phyloP scores from a whole-genome alignment of 1,140 invertebrate species.

The Leptinotarsa lineolata region DNA sequence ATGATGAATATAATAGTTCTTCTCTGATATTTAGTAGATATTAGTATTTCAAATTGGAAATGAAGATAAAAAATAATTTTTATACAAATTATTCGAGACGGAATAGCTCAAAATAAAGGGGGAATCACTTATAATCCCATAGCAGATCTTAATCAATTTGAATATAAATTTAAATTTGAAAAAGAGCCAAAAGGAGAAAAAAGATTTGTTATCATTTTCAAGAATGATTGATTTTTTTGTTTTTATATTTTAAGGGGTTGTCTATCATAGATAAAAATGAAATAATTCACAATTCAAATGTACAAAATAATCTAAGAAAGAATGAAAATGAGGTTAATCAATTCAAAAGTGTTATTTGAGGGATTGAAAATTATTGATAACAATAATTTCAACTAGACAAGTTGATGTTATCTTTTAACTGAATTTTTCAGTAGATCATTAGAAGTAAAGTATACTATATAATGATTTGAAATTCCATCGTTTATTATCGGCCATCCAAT shows the following conservation, averaged over 20 bases:
- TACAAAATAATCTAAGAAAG: constrained; percentile 58
- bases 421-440: constrained; percentile 60
- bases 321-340: constrained; percentile 60
- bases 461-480: too few relatives aligned
- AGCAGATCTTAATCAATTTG: constrained; percentile 63
- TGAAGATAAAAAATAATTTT: constrained; percentile 56
- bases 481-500: too few relatives aligned
- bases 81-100: constrained; percentile 58
- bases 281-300: constrained; percentile 59
- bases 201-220: constrained; percentile 64
- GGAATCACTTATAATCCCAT: constrained; percentile 58
- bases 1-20: constrained; percentile 59
- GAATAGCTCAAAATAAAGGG: constrained; percentile 58
- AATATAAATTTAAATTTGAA: constrained; percentile 55
- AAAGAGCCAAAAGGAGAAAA: constrained; percentile 62
- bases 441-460: too few relatives aligned
- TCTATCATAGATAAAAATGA: constrained; percentile 53
- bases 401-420: constrained; percentile 60
- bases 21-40: constrained; percentile 56
- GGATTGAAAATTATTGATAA: constrained; percentile 61
- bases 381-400: constrained; percentile 63
- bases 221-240: constrained; percentile 48
- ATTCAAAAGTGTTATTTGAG: constrained; percentile 60
- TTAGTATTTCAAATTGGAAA: constrained; percentile 61
- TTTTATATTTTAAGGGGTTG: constrained; percentile 46